These are phyloP conservation scores for Fregetta grallaria DNA, from an alignment of 2,113 vertebrate genomes.

Conservation along the genomic window DNA sequence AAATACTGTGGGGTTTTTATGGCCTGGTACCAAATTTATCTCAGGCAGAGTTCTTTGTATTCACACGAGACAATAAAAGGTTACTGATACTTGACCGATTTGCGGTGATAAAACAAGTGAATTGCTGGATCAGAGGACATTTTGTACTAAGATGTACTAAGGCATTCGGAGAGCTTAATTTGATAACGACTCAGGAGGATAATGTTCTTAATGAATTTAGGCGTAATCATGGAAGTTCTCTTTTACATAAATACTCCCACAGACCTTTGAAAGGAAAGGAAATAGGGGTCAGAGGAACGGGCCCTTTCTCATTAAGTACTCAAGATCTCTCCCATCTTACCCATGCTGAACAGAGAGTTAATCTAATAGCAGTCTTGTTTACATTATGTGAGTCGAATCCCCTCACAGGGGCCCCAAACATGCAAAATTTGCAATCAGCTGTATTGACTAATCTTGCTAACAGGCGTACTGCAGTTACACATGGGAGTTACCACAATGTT, in stretches of 20 bases:
- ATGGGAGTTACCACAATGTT: not conserved
- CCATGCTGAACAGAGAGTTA: not conserved
- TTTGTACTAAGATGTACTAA: not conserved
- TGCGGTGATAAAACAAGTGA: not conserved
- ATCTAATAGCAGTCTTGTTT: not conserved
- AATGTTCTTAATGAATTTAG: constrained; percentile 6
- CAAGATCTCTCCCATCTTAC: not conserved
- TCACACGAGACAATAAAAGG: not conserved
- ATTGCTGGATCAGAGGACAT: not conserved
- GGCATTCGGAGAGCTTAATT: not conserved
- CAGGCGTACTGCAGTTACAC: not conserved
- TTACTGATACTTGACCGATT: not conserved
- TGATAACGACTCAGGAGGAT: not conserved
- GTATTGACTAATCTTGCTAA: not conserved
- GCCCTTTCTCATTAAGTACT: not conserved
- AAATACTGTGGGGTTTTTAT: not conserved
- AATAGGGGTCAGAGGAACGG: not conserved
- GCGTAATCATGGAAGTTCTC: not conserved
- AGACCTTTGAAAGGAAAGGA: not conserved
- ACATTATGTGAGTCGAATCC: not conserved
- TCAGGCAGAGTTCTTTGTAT: not conserved
- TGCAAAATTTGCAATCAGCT: not conserved
- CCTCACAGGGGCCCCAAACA: not conserved
- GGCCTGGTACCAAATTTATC: not conserved
- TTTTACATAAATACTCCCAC: constrained; percentile 19